Evolutionary conservation across 2,113 vertebrate species (phyloP).

Genomic region (Plestiodon gilberti): DNA sequence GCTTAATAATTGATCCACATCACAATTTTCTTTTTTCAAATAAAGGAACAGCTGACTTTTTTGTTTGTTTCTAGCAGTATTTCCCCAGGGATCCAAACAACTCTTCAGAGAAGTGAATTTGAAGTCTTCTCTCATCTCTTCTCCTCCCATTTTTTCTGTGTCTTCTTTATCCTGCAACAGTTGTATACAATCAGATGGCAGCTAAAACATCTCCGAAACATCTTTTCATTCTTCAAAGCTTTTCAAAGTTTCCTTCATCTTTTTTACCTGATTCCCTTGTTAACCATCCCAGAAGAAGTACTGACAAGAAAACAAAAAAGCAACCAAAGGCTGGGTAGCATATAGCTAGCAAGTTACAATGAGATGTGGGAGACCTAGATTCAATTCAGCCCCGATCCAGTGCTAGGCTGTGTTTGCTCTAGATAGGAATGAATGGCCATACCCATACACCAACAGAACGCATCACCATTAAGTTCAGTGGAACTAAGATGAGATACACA

Average conservation of each 20-base stretch:
- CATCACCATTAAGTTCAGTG: neutral
- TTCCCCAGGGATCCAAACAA: slow-evolving; percentile 62
- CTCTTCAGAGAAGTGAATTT: slow-evolving; percentile 57
- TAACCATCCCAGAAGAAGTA: slow-evolving; percentile 49
- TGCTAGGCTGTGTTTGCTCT: neutral
- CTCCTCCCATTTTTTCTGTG: slow-evolving; percentile 61
- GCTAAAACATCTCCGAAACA: slow-evolving; percentile 43
- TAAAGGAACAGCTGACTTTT: slow-evolving; percentile 71
- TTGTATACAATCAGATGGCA: slow-evolving; percentile 51
- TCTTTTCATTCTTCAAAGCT: slow-evolving; percentile 50
- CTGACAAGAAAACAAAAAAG: neutral
- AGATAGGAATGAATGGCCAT: neutral
- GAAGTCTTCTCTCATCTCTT: slow-evolving; percentile 62
- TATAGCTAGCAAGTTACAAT: neutral
- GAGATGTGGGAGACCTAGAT: neutral
- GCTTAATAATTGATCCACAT: slow-evolving; percentile 43
- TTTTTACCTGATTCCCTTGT: slow-evolving; percentile 38
- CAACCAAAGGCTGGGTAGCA: neutral
- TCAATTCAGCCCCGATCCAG: neutral
- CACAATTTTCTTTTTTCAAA: slow-evolving; percentile 57
- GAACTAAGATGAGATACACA: neutral
- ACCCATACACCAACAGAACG: neutral
- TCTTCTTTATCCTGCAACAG: slow-evolving; percentile 56
- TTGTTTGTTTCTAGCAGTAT: slow-evolving; percentile 39
- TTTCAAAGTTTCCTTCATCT: slow-evolving; percentile 18